These are phyloP conservation scores for Subacronicta megacephala DNA, from an alignment of 2,888 invertebrate genomes.

Conservation along the genomic window DNA sequence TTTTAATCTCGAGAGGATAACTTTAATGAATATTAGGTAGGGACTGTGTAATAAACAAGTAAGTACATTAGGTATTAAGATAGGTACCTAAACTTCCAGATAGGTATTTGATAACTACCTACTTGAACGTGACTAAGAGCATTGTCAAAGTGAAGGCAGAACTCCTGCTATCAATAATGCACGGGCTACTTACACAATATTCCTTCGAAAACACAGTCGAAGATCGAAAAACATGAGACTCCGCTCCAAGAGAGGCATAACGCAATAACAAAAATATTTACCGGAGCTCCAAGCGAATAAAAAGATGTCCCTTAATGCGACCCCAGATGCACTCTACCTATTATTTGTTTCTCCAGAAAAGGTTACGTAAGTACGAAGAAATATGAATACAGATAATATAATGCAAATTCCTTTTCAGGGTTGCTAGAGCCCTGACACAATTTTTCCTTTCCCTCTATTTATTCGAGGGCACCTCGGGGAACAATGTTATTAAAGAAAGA, in stretches of 20 bases:
- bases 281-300: slow-evolving; percentile 83
- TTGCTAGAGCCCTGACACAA: slow-evolving; percentile 69
- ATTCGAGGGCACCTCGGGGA: slow-evolving; percentile 76
- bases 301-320: slow-evolving; percentile 88
- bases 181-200: slow-evolving; percentile 74
- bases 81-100: background rate
- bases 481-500: slow-evolving; percentile 82
- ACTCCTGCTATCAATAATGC: slow-evolving; percentile 73
- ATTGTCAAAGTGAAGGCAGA: slow-evolving; percentile 52
- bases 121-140: slow-evolving; percentile 43
- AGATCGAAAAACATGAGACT: slow-evolving; percentile 67
- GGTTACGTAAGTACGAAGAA: slow-evolving; percentile 75
- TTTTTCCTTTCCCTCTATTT: slow-evolving; percentile 76
- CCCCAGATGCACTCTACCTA: slow-evolving; percentile 85
- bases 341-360: slow-evolving; percentile 84
- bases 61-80: background rate
- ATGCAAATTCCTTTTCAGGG: slow-evolving; percentile 81
- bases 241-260: slow-evolving; percentile 68
- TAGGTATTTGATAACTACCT: background rate
- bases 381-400: slow-evolving; percentile 77
- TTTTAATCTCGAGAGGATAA: slow-evolving; percentile 41
- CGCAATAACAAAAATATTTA: slow-evolving; percentile 88
- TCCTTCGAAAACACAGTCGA: slow-evolving; percentile 66
- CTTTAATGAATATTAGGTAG: slow-evolving; percentile 27
- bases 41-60: slow-evolving; percentile 16